Base-by-base conservation (phyloP, 2,113 vertebrate species). In the Beaufortia kweichowensis region DNA sequence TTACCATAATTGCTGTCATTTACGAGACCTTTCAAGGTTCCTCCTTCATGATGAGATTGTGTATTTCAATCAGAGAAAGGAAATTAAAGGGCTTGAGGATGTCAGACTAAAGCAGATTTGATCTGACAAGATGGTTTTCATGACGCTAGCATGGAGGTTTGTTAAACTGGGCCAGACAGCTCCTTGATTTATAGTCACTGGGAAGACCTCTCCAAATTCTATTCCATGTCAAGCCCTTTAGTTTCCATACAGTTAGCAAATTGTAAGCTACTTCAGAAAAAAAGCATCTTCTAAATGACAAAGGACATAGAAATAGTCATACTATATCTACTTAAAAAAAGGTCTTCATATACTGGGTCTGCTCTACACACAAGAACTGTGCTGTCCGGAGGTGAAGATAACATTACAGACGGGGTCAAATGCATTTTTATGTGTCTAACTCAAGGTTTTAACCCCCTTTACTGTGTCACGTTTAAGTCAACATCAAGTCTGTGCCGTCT, bases 121-220 rank as follows among this genome's bases (percentile, higher is more conserved):
- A 80, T 80, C 64, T 65, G 43, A 77, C 55, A 48, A 17, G n/a
- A n/a, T n/a, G n/a, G 79, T 71, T 60, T 72, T 53, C 26, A 24
- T 15, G 56, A 11, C 21, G n/a, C 24, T 1, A n/a, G 31, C 9
- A 29, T 46, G 46, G 21, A n/a, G 66, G 59, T 50, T n/a, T n/a
- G n/a, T n/a, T n/a, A n/a, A 24, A 74, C 59, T n/a, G 48, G 48
- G 31, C 48, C 59, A 63, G 69, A 63, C 41, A 68, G 59, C 15
- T 59, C 48, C 15, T 14, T 79, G 78, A 84, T 82, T 84, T 80
- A 82, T 84, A 41, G 77, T 53, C 61, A 64, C 48, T 21, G 55
- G 61, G 35, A 67, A 39, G 75, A 68, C 29, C 83, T 57, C 81
- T 50, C 61, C 55, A 46, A 70, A 79, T 74, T 75, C 63, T 46